Base-by-base conservation (phyloP, 2,113 vertebrate genomes). In the Saimiri boliviensis region DNA sequence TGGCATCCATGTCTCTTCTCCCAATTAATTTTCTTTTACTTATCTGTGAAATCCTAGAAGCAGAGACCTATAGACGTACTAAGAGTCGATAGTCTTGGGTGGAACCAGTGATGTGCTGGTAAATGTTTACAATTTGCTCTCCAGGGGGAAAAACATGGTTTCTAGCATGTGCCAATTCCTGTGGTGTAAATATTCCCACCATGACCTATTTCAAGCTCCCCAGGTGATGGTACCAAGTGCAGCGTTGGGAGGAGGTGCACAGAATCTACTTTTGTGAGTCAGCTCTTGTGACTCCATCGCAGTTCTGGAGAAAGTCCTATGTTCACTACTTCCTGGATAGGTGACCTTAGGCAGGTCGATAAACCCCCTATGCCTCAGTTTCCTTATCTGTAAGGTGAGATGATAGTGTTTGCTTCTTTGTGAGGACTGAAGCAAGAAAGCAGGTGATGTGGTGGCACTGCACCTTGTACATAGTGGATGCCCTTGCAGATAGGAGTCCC, bases 1-100 rank as follows among this genome's bases (percentile, higher is more conserved):
- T 76, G 83, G 93, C 86, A 71, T 83, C 83, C 40, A 3, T 86
- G 77, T 96, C 93, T 93, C 40, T 60, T 93, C 68, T 97, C 49
- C 79, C 49, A 80, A 42, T 95, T 96, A 86, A 45, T 71, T 89
- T 86, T 91, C 89, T 91, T 87, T 73, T 60, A 84, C 80, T 96
- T 83, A 30, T 45, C 66, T 82, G 83, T 95, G 88, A 96, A 84
- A 86, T 82, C 79, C 85, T 89, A 63, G 79, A 85, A 93, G 54
- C 8, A 32, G 83, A 89, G 74, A 56, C 60, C 80, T n/a, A 27
- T 63, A 74, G 80, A 45, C 58, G 32, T 21, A 32, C n/a, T n/a
- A 86, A 83, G 52, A 84, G 81, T 56, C 85, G 74, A 27, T 14
- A 35, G 49, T 52, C 85, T 47, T n/a, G 91, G 49, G 12, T 42